Conservation (phyloP, 2,113 vertebrate genomes). For the Onychostruthus taczanowskii region DNA sequence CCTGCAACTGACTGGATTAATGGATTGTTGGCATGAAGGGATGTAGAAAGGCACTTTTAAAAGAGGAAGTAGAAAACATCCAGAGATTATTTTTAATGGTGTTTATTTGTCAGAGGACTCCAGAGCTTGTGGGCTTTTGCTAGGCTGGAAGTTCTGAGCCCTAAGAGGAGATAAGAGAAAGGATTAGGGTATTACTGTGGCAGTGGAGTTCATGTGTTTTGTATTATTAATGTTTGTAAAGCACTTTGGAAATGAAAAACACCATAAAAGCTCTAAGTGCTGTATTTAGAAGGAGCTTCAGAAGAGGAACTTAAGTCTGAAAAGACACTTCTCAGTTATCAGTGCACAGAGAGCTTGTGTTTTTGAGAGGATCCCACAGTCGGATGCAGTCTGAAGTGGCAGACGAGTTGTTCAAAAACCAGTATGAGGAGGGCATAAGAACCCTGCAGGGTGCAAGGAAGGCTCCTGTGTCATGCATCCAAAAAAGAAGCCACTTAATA, state of each 20-base stretch:
- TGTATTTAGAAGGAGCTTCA: constrained; percentile 26
- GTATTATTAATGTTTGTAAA: constrained; percentile 62
- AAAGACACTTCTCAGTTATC: constrained; percentile 40
- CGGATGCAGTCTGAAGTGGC: constrained; percentile 12
- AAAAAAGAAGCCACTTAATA: background rate
- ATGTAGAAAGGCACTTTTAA: background rate
- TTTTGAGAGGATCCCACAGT: constrained; percentile 17
- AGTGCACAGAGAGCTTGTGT: background rate
- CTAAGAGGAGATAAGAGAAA: constrained; percentile 25
- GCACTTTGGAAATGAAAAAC: constrained; percentile 51
- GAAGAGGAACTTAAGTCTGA: constrained; percentile 46
- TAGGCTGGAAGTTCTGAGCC: background rate
- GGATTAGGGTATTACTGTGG: constrained; percentile 20
- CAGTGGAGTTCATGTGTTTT: constrained; percentile 5
- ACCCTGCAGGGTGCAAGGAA: background rate
- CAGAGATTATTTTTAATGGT: constrained; percentile 33
- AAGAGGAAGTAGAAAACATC: background rate
- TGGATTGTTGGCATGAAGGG: background rate
- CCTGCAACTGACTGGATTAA: background rate
- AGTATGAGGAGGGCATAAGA: background rate
- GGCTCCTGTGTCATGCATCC: background rate
- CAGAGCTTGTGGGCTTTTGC: background rate
- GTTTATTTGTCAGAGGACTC: constrained; percentile 18
- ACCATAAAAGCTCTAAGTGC: constrained; percentile 28
- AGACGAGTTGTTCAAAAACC: constrained; percentile 14